These are phyloP conservation scores for Aphaenogaster floridana DNA, from an alignment of 1,140 invertebrate species.

Conservation along the genomic window DNA sequence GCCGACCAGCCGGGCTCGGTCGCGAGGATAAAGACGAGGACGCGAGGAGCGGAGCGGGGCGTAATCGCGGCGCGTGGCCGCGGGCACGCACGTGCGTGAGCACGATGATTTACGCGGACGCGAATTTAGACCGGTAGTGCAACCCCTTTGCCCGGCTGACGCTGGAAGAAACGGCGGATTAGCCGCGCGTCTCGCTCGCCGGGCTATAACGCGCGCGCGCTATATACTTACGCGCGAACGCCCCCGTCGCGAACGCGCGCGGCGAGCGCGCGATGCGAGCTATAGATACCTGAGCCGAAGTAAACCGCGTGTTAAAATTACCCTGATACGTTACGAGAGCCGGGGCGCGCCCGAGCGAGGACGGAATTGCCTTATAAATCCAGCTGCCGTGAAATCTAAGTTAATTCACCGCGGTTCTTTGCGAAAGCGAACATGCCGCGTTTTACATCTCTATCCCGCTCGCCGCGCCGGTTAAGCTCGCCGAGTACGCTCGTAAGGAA, in stretches of 20 bases:
- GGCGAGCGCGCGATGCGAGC: background rate
- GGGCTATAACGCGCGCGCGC: background rate
- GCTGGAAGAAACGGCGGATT: slow-evolving; percentile 40
- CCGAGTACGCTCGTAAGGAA: background rate
- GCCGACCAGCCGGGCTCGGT: background rate
- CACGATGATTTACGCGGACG: slow-evolving; percentile 70
- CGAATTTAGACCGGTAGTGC: slow-evolving; percentile 68
- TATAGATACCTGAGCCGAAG: slow-evolving; percentile 7
- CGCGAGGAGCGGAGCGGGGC: background rate
- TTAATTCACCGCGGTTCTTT: background rate
- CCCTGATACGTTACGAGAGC: slow-evolving; percentile 12
- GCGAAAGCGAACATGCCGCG: background rate
- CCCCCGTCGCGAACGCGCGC: background rate
- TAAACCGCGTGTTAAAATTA: slow-evolving; percentile 35
- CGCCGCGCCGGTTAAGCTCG: background rate
- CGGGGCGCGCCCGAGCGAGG: background rate
- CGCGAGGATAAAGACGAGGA: background rate
- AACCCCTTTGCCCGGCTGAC: background rate
- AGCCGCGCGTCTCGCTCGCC: slow-evolving; percentile 3
- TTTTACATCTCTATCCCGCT: background rate
- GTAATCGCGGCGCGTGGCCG: slow-evolving; percentile 50
- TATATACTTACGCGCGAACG: slow-evolving; percentile 33
- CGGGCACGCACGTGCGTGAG: slow-evolving; percentile 66
- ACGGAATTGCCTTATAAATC: background rate
- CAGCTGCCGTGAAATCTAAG: slow-evolving; percentile 4